A percentile compares a stretch with the other conserved stretches of the same genome.
Evolutionary conservation across 2,888 invertebrate genomes (phyloP).

Genomic region (Eugnorisma glareosa): DNA sequence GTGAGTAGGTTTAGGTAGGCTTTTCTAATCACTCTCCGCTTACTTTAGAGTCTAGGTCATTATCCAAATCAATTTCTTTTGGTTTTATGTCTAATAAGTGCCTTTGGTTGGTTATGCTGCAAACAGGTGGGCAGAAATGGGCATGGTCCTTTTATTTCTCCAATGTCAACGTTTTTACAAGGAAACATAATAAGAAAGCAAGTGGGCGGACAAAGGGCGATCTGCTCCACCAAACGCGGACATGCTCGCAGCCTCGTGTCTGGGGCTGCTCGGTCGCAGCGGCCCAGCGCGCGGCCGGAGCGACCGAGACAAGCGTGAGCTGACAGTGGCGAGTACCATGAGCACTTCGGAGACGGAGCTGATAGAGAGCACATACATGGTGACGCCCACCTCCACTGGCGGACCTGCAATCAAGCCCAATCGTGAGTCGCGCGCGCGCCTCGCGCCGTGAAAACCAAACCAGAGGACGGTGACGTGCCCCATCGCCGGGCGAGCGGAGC

Average conservation of each 20-base stretch:
- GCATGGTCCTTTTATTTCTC: constrained; percentile 63
- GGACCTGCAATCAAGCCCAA: constrained; percentile 95
- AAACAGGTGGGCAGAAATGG: constrained; percentile 5
- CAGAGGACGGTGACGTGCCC: constrained; percentile 84
- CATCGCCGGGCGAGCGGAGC: constrained; percentile 79
- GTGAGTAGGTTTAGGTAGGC: background rate
- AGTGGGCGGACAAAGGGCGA: constrained; percentile 86
- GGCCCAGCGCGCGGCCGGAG: constrained; percentile 79
- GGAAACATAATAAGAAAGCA: constrained; percentile 89
- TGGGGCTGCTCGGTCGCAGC: constrained; percentile 90
- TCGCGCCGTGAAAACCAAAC: constrained; percentile 87
- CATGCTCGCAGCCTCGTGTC: constrained; percentile 91
- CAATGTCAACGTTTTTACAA: constrained; percentile 65
- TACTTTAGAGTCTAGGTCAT: background rate
- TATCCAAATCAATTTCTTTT: background rate
- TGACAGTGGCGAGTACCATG: constrained; percentile 95
- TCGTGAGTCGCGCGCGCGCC: constrained; percentile 84
- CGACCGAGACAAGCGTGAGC: constrained; percentile 88
- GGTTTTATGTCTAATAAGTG: background rate
- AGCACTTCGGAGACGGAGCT: constrained; percentile 99
- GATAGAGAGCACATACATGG: constrained; percentile 99
- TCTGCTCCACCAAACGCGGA: constrained; percentile 88
- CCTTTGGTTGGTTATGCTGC: background rate
- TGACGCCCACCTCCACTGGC: constrained; percentile 99
- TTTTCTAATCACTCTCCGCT: background rate